phyloP scores from a whole-genome alignment of 2,888 invertebrate genomes.

The Zygaena filipendulae region DNA sequence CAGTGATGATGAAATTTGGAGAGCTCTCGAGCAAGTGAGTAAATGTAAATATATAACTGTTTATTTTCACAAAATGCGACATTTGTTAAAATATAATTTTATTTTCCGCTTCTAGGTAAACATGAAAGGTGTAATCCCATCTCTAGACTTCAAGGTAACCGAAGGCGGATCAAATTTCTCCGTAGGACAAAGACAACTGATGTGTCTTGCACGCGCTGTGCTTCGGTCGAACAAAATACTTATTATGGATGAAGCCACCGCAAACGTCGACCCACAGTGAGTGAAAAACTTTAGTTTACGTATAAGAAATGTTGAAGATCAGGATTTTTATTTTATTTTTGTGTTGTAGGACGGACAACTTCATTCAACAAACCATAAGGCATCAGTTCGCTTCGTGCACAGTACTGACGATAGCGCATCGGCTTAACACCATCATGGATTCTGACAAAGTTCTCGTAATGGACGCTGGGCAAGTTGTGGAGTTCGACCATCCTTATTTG shows the following conservation, averaged over 20 bases:
- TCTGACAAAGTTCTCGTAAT: constrained; percentile 81
- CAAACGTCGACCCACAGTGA: constrained; percentile 88
- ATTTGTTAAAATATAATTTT: too few species aligned
- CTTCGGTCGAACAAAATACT: constrained; percentile 85
- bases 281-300: constrained; percentile 21
- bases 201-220: constrained; percentile 90
- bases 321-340: constrained; percentile 3
- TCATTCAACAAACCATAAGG: constrained; percentile 87
- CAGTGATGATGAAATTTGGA: constrained; percentile 76
- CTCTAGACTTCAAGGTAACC: constrained; percentile 75
- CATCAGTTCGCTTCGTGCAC: constrained; percentile 83
- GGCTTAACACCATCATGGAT: constrained; percentile 93
- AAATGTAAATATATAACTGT: not conserved
- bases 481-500: constrained; percentile 74
- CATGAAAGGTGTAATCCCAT: constrained; percentile 73
- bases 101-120: constrained; percentile 76
- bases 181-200: constrained; percentile 89
- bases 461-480: constrained; percentile 68
- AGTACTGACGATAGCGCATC: constrained; percentile 91
- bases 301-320: not conserved
- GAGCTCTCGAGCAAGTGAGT: constrained; percentile 76
- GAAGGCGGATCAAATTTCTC: constrained; percentile 87
- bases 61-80: not conserved
- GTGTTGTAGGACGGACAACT: constrained; percentile 76
- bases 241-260: constrained; percentile 93